phyloP scores from a whole-genome alignment of 2,797 vertebrate genomes.

The Microtus agrestis region DNA sequence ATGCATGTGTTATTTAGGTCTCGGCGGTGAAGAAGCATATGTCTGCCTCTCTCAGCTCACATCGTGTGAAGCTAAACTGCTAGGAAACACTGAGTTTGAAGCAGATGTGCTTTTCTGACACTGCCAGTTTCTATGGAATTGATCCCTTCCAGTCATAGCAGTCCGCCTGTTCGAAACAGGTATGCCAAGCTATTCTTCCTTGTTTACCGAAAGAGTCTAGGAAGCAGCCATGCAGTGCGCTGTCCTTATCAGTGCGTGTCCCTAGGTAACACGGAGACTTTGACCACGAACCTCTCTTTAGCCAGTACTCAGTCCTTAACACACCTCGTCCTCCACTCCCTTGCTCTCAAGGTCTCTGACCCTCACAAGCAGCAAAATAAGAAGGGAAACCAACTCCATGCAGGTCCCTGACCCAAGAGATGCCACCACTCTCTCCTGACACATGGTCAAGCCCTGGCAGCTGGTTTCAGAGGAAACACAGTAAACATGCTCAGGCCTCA shows the following conservation, averaged over 20 bases:
- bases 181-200: neutral
- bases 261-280: neutral
- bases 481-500: neutral
- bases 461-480: neutral
- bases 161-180: neutral
- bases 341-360: neutral
- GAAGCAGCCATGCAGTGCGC: neutral
- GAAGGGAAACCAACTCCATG: neutral
- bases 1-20: slow-evolving; percentile 44
- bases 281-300: neutral
- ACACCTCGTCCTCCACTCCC: neutral
- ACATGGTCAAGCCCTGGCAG: neutral
- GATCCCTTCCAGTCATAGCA: neutral
- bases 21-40: slow-evolving; percentile 33
- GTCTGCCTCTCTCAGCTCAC: slow-evolving; percentile 34
- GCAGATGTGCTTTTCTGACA: slow-evolving; percentile 60
- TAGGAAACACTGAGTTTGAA: slow-evolving; percentile 68
- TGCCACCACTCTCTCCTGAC: neutral
- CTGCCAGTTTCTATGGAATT: slow-evolving; percentile 1
- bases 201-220: neutral
- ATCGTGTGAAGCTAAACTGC: slow-evolving; percentile 47
- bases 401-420: neutral
- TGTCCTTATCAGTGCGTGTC: neutral
- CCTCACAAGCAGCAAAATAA: neutral
- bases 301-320: neutral